These are phyloP conservation scores for Orycteropus afer DNA, from an alignment of 2,113 vertebrate genomes.

Conservation along the genomic window DNA sequence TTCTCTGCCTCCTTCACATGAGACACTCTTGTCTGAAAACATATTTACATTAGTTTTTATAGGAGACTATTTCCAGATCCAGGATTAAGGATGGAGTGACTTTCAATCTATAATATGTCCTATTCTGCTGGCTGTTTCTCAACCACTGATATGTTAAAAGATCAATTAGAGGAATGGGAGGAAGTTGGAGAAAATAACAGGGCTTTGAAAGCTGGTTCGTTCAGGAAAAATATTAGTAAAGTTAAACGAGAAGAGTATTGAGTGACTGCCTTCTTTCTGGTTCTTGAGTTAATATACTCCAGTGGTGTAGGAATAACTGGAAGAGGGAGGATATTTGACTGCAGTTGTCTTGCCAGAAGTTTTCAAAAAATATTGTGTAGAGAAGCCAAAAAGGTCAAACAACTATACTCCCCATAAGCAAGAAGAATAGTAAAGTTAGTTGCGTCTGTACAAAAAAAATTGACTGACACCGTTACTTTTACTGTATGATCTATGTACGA, in stretches of 20 bases:
- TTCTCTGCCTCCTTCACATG: neutral
- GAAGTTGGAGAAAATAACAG: neutral
- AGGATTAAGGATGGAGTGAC: neutral
- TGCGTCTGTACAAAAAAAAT: neutral
- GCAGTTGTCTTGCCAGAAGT: neutral
- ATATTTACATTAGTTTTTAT: neutral
- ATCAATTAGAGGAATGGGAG: neutral
- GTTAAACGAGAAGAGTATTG: neutral
- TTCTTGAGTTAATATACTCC: neutral
- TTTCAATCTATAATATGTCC: neutral
- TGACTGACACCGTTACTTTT: neutral
- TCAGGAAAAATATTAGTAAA: neutral
- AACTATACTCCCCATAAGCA: neutral
- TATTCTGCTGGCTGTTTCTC: no score
- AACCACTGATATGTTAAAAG: no score
- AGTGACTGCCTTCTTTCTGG: neutral
- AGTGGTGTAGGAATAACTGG: neutral
- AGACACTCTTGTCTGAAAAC: neutral
- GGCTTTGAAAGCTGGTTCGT: neutral
- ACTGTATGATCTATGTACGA: no score
- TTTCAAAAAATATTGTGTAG: neutral
- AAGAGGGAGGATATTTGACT: neutral
- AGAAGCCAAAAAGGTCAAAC: neutral
- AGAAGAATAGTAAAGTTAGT: neutral
- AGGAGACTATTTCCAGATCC: neutral